Conservation (phyloP, 1,140 invertebrate species). For the Periplaneta americana region DNA sequence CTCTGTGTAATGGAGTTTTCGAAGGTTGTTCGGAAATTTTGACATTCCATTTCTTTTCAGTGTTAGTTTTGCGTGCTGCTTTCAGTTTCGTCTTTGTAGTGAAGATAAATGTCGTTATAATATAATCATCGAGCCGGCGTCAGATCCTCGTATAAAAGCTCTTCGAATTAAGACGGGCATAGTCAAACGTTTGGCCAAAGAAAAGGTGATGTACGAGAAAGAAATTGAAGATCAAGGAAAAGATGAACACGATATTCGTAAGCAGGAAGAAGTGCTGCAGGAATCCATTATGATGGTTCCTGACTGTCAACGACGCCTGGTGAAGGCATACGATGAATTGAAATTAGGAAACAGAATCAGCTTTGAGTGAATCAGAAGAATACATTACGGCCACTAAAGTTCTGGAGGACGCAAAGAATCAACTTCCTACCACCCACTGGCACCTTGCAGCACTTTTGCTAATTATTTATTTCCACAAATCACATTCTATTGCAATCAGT, state of each 20-base stretch:
- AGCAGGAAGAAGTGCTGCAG: constrained; percentile 83
- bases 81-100: too few species aligned
- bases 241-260: constrained; percentile 77
- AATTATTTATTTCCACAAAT: too few species aligned
- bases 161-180: constrained; percentile 86
- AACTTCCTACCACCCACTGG: constrained; percentile 45
- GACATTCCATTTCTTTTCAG: too few species aligned
- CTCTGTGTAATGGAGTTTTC: too few species aligned
- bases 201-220: constrained; percentile 81
- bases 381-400: constrained; percentile 62
- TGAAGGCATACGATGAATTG: constrained; percentile 69
- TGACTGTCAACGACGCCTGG: constrained; percentile 73
- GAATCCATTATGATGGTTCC: constrained; percentile 88
- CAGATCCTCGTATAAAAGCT: constrained; percentile 73
- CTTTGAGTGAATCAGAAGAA: constrained; percentile 68
- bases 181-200: constrained; percentile 78
- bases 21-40: too few species aligned
- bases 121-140: too few species aligned
- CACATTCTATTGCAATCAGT: too few species aligned
- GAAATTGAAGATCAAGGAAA: constrained; percentile 74
- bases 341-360: constrained; percentile 68
- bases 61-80: too few species aligned
- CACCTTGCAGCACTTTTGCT: constrained; percentile 12
- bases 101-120: too few species aligned
- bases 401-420: constrained; percentile 61